A percentile compares a stretch with the other conserved stretches of the same genome.
Conservation (phyloP, 2,888 invertebrate genomes). For the Opisthograptis luteolata region DNA sequence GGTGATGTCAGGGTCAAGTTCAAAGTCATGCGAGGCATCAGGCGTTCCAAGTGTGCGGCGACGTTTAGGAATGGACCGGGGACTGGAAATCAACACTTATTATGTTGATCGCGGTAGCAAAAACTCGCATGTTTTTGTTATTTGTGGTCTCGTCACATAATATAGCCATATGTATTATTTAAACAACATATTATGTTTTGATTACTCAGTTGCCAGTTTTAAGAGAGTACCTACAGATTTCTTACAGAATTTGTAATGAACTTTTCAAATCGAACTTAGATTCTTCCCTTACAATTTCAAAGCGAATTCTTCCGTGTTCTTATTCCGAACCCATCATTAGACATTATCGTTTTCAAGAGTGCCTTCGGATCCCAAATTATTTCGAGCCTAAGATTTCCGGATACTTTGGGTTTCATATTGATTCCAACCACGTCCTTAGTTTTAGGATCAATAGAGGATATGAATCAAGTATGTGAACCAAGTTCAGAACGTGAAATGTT, state of each 20-base stretch:
- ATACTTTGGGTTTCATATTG: neutral
- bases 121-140: neutral
- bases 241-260: no score
- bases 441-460: no score
- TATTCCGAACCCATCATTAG: conserved; percentile 4
- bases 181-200: no score
- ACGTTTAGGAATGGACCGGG: conserved; percentile 1
- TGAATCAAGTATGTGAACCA: no score
- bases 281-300: no score
- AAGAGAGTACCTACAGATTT: no score
- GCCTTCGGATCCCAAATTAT: conserved; percentile 9
- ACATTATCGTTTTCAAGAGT: conserved; percentile 1
- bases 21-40: conserved; percentile 23
- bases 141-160: no score
- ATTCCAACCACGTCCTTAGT: neutral
- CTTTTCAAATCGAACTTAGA: no score
- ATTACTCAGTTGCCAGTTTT: no score
- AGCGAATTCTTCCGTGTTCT: conserved; percentile 4
- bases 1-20: conserved; percentile 37
- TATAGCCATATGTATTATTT: no score
- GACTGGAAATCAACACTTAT: neutral
- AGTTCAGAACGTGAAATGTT: no score
- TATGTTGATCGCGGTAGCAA: neutral
- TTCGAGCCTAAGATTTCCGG: conserved; percentile 3
- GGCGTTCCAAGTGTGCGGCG: conserved; percentile 9